Base-by-base conservation (phyloP, 2,113 vertebrate species). In the Furnarius figulus region DNA sequence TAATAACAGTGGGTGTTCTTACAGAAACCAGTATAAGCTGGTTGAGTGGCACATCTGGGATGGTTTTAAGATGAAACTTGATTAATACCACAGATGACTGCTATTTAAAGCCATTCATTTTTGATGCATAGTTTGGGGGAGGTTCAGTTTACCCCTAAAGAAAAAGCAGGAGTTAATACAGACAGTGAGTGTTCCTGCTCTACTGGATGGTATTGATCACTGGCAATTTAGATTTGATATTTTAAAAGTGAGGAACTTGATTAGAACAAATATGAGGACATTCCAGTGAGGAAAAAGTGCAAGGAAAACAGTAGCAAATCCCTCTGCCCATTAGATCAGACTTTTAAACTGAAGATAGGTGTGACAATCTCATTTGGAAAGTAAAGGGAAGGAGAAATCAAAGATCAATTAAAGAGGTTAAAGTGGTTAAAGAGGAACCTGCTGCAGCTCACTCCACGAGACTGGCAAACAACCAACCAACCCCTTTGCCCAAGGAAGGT, bases 11-110 rank as follows among this genome's bases (percentile, higher is more conserved):
- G 95, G 95, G 95, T 96, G 94, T 97, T 96, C 94, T 96, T 92
- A 95, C 94, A 96, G 93, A 97, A 97, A 96, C 95, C 95, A 97
- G 92, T 94, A 91, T 95, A 93, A 96, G 85, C 97, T 96, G 91
- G 95, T 95, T 96, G 94, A 97, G 93, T 93, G 95, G 97, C 95
- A 97, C 97, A 97, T 97, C 96, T 97, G 97, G 96, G 95, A 97
- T 84, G 94, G 82, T 97, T 97, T 97, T 97, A 94, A 96, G 94
- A 95, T 94, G 93, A 94, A 97, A 97, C 89, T 97, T 96, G 96
- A 95, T 97, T 97, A 97, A 97, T 96, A 94, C 91, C 95, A 95
- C 94, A 95, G 96, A 97, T 84, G 87, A 96, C 79, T 93, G 93
- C 88, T 97, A 95, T 96, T 95, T 93, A 96, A 95, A 97, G 94